Percentiles rank a stretch among this genome's conserved stretches.
Conservation (phyloP, 2,797 vertebrate genomes). For the Cryptoblepharus egeriae region DNA sequence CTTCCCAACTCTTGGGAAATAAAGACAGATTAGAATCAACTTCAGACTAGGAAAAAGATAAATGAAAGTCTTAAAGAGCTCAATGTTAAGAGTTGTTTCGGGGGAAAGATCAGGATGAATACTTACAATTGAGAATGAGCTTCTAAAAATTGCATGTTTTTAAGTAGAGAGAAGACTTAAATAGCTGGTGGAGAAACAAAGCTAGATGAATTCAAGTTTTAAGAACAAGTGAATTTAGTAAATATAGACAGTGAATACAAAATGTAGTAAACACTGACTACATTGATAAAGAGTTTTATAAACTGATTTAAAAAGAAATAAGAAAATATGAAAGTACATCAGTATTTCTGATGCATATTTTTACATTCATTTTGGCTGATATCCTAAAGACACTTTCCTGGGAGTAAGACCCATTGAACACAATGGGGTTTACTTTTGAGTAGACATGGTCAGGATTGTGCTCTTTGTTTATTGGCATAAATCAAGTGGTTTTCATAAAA, state of each 20-base stretch:
- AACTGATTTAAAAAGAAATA: background rate
- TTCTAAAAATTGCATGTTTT: background rate
- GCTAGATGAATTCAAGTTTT: background rate
- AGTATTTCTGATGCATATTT: background rate
- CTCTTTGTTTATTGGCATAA: background rate
- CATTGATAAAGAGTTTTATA: background rate
- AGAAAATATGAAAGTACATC: background rate
- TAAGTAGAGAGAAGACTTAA: background rate
- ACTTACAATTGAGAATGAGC: background rate
- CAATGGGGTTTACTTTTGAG: no score
- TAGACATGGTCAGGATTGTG: no score
- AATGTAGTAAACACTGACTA: background rate
- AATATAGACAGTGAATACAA: no score
- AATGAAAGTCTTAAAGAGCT: background rate
- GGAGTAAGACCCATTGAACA: no score
- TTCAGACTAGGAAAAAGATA: background rate
- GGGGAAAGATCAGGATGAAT: background rate
- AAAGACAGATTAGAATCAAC: background rate
- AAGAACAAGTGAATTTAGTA: background rate
- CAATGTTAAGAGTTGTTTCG: background rate
- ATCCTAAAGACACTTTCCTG: no score
- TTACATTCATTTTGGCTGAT: no score
- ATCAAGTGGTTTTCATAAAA: background rate
- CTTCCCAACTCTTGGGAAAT: background rate
- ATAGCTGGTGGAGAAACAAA: background rate